Conservation (phyloP, 2,888 invertebrate genomes). For the Neoitamus cyanurus region DNA sequence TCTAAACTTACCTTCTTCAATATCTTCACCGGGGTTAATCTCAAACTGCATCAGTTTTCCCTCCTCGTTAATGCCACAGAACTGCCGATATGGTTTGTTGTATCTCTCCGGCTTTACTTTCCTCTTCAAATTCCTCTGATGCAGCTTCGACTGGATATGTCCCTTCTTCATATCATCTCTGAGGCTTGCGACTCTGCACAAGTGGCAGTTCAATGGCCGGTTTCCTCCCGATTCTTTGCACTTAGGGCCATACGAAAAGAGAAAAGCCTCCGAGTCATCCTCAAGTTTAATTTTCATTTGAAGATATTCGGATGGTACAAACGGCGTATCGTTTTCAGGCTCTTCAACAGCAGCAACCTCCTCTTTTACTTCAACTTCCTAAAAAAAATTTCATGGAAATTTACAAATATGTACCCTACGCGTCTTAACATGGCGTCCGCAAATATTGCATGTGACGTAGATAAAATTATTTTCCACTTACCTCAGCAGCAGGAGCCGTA, state of each 20-base stretch:
- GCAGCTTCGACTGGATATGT: conserved; percentile 45
- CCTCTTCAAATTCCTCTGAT: conserved; percentile 18
- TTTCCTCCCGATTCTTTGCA: conserved; percentile 31
- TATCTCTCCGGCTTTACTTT: conserved; percentile 8
- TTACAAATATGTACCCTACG: not conserved
- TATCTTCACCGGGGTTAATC: conserved; percentile 50
- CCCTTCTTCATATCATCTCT: conserved; percentile 26
- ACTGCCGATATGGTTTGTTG: not conserved
- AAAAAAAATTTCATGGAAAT: not conserved
- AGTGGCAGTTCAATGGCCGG: conserved; percentile 52
- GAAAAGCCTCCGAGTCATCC: conserved; percentile 43
- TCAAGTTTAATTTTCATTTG: conserved; percentile 42
- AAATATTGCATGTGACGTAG: not conserved
- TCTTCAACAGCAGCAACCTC: not conserved
- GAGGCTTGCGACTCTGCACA: conserved; percentile 48
- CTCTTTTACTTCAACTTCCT: not conserved
- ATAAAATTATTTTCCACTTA: not conserved
- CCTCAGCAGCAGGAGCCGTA: not conserved
- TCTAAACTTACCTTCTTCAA: conserved; percentile 47
- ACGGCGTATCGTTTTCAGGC: not conserved
- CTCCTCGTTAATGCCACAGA: not conserved
- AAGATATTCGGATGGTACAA: not conserved
- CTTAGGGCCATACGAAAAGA: conserved; percentile 51
- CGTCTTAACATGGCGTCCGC: not conserved
- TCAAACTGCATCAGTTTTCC: conserved; percentile 24